Evolutionary conservation across 2,888 invertebrate species (phyloP).

Genomic region (Choristoneura rosaceana): DNA sequence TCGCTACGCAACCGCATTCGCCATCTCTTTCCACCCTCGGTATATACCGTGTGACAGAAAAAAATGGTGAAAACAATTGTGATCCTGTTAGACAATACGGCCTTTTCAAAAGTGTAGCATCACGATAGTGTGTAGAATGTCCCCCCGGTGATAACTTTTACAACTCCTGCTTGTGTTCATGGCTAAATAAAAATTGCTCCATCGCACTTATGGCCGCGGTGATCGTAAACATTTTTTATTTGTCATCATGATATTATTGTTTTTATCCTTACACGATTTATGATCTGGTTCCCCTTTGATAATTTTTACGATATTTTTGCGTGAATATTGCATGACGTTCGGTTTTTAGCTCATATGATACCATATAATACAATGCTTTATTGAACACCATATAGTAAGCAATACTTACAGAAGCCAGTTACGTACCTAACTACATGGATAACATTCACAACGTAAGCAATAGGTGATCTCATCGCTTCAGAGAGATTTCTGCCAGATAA

Average conservation of each 20-base stretch:
- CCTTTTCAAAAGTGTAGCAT: neutral
- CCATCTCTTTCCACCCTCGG: no score
- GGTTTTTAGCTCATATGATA: constrained; percentile 5
- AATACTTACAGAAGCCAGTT: no score
- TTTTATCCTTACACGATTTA: constrained; percentile 62
- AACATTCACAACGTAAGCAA: no score
- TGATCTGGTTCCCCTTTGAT: constrained; percentile 47
- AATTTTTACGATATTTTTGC: constrained; percentile 44
- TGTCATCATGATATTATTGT: constrained; percentile 64
- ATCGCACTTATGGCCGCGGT: constrained; percentile 62
- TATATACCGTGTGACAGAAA: no score
- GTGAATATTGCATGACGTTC: constrained; percentile 4
- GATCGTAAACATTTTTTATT: constrained; percentile 68
- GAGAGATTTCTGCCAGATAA: no score
- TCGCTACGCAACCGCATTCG: no score
- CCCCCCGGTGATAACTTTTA: constrained; percentile 47
- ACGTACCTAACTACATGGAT: no score
- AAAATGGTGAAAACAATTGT: no score
- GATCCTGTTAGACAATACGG: no score
- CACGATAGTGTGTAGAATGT: constrained; percentile 7
- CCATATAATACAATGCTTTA: no score
- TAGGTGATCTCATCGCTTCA: no score
- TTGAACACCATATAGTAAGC: no score
- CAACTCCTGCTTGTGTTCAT: constrained; percentile 53
- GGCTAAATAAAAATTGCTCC: constrained; percentile 61